Evolutionary conservation across 2,888 invertebrate species (phyloP).

Genomic region (Acanthacorydalis orientalis): DNA sequence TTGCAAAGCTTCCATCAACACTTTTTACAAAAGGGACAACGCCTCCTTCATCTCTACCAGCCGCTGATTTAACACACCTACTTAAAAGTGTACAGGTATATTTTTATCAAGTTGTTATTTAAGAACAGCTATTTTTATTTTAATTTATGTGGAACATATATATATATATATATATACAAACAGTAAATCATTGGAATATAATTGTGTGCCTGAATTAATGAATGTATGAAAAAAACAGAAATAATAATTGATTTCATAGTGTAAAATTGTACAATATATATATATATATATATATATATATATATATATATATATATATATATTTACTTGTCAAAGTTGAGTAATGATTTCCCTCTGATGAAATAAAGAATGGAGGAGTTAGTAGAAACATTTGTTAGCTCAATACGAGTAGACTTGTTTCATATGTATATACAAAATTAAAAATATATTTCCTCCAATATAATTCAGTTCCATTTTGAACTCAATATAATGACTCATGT

Average conservation of each 20-base stretch:
- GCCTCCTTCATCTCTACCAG: constrained; percentile 18
- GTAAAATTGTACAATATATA: not conserved
- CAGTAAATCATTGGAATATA: not conserved
- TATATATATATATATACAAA: not conserved
- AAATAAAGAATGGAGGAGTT: no score
- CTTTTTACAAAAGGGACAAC: constrained; percentile 9
- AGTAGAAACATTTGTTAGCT: no score
- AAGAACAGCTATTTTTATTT: no score
- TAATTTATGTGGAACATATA: no score
- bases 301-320: not conserved
- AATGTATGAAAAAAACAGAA: not conserved
- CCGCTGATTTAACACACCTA: constrained; percentile 17
- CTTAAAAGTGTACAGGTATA: constrained; percentile 23
- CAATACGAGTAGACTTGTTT: no score
- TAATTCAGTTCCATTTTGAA: no score
- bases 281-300: not conserved
- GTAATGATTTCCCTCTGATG: no score
- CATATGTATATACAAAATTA: no score
- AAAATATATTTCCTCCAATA: no score
- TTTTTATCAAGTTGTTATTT: not conserved
- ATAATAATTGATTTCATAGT: not conserved
- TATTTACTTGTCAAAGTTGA: no score
- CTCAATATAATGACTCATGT: no score
- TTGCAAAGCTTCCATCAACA: constrained; percentile 14
- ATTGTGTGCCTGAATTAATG: not conserved